Base-by-base conservation (phyloP, 2,888 invertebrate genomes). In the Coecobrya sp. region DNA sequence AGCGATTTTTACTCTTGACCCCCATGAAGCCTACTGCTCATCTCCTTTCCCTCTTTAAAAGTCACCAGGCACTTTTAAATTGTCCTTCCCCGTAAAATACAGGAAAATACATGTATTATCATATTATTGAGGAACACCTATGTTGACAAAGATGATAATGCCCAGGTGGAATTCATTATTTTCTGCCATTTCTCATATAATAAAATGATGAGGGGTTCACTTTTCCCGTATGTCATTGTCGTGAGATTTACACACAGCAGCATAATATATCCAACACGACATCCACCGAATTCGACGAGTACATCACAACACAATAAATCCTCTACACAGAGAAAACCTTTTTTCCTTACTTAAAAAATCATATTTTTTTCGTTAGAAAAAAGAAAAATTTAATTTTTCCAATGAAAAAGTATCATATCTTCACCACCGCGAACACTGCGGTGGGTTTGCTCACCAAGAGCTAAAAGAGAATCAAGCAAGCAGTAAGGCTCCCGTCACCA, bases 71-170 rank as follows among this genome's bases (percentile, higher is more conserved):
- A 86, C 70, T 86, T 73, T 36, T 70, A 70, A 70, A 86, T 4
- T 52, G 70, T 70, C 49, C 36, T 70, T 70, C 22, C 45, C 86
- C 68, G 30, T 68, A 86, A 86, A 86, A 86, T 82, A 27, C 59
- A 30, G 59, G 1, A 82, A 59, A 82, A 82, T 36, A 19, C 55
- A 81, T 11, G 68, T 30, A 86, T 52, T 62, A 68, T 30, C 42
- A 68, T 62, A 68, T 30, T 62, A 68, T 30, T 19, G 65, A 65
- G 90, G 90, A 90, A 90, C 90, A 90, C 90, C 86, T 90, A 85
- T 90, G 90, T 90, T 90, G 90, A 90, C 90, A 90, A 90, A 90
- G 76, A 73, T 90, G 65, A 90, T 65, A 79, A 86, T 90, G 62
- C 86, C 76, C 70, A 82, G 82, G 76, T 62, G 68, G 65, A 86